A percentile compares a stretch with the other conserved stretches of the same genome.
Evolutionary conservation across 2,888 invertebrate species (phyloP).

Genomic region (Ophioninae sp.): DNA sequence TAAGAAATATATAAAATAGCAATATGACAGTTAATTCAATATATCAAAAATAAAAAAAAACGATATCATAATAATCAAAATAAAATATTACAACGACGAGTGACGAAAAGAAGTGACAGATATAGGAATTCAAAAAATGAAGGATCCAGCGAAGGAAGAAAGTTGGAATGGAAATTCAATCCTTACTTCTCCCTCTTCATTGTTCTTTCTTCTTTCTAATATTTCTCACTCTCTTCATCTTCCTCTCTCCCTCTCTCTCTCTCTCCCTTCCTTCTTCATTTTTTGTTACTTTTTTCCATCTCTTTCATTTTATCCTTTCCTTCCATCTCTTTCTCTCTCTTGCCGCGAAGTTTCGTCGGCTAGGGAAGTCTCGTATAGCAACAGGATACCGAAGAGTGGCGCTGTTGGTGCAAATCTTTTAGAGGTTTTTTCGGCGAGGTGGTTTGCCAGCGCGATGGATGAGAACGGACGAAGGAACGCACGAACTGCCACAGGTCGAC

Average conservation of each 20-base stretch:
- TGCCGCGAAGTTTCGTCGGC: slow-evolving; percentile 15
- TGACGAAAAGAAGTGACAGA: slow-evolving; percentile 6
- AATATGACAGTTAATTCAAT: no score
- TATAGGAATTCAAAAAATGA: slow-evolving; percentile 20
- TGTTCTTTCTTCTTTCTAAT: slow-evolving; percentile 6
- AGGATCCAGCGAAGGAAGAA: slow-evolving; percentile 15
- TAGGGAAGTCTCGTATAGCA: slow-evolving; percentile 51
- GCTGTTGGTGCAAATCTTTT: slow-evolving; percentile 45
- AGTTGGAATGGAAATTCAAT: slow-evolving; percentile 55
- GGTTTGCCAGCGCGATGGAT: slow-evolving; percentile 27
- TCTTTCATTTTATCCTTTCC: slow-evolving; percentile 50
- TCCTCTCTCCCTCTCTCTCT: slow-evolving; percentile 55
- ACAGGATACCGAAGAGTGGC: slow-evolving; percentile 44
- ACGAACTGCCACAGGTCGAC: slow-evolving; percentile 37
- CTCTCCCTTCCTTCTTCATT: slow-evolving; percentile 46
- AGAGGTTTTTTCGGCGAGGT: slow-evolving; percentile 45
- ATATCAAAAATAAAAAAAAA: no score
- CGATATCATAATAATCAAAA: no score
- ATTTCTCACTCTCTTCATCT: slow-evolving; percentile 38
- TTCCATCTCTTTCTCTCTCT: slow-evolving; percentile 55
- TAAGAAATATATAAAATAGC: no score
- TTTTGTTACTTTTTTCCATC: slow-evolving; percentile 32
- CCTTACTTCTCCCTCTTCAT: slow-evolving; percentile 22
- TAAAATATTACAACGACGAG: neutral
- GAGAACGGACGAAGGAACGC: slow-evolving; percentile 32